Evolutionary conservation across 2,113 vertebrate genomes (phyloP).

Genomic region (Pelodiscus sinensis): DNA sequence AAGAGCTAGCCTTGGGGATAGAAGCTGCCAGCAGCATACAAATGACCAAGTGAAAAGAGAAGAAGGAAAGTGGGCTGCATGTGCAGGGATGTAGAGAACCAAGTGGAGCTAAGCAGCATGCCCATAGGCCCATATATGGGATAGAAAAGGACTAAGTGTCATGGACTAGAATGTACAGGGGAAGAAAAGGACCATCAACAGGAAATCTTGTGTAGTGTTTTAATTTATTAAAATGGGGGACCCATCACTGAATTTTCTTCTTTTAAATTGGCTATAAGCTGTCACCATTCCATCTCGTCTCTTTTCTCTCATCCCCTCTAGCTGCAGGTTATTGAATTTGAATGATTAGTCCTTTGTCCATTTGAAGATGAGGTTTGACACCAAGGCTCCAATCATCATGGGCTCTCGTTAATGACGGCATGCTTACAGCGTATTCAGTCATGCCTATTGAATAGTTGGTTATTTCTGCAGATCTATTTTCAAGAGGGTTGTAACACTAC

Average conservation of each 20-base stretch:
- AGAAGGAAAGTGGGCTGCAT: background rate
- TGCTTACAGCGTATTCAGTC: background rate
- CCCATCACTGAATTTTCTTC: background rate
- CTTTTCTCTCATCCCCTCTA: background rate
- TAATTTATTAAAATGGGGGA: background rate
- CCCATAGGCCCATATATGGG: background rate
- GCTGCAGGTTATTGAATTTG: background rate
- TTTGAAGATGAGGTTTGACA: background rate
- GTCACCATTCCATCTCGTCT: constrained; percentile 23
- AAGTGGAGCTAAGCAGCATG: background rate
- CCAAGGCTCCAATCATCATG: background rate
- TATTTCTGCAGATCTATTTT: background rate
- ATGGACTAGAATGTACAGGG: background rate
- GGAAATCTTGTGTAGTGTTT: background rate
- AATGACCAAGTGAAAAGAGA: background rate
- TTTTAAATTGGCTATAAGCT: background rate
- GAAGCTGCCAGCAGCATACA: background rate
- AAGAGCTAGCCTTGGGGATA: background rate
- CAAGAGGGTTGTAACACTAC: background rate
- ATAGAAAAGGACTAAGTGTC: background rate
- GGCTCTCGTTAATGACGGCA: background rate
- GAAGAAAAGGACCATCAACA: background rate
- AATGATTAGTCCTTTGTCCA: constrained; percentile 37
- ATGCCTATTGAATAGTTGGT: background rate
- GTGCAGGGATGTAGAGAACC: background rate